A percentile compares a stretch with the other conserved stretches of the same genome.
Conservation (phyloP, 1,140 invertebrate genomes). For the Atta texana region DNA sequence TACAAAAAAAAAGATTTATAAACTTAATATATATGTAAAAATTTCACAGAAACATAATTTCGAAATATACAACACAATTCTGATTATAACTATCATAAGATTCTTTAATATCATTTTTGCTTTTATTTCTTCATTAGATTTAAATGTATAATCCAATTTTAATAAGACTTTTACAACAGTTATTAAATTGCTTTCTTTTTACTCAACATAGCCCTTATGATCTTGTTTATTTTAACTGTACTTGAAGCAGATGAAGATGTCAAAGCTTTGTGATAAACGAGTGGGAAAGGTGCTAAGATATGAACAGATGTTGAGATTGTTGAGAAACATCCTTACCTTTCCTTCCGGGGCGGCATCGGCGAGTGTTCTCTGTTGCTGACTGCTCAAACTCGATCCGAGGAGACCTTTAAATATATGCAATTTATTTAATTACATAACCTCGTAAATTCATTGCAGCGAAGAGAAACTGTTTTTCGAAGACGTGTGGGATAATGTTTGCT, state of each 20-base stretch:
- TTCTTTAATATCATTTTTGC: no score
- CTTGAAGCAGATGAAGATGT: neutral
- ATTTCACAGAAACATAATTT: no score
- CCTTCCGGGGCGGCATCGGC: constrained; percentile 83
- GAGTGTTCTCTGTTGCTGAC: constrained; percentile 78
- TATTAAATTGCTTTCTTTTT: no score
- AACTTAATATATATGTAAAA: no score
- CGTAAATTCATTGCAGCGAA: neutral
- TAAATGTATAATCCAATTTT: no score
- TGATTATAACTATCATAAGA: no score
- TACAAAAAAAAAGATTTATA: no score
- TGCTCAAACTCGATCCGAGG: constrained; percentile 77
- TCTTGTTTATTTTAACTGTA: neutral
- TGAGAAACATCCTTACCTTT: constrained; percentile 77
- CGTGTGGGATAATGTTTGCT: constrained; percentile 5
- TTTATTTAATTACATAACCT: constrained; percentile 84
- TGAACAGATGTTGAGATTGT: neutral
- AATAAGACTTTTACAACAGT: no score
- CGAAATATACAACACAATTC: no score
- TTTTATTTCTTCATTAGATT: no score
- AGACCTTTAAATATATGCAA: constrained; percentile 79
- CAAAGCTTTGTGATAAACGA: neutral
- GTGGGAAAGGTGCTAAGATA: neutral
- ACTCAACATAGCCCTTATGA: no score
- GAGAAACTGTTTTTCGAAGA: neutral